Conservation (phyloP, 2,888 invertebrate genomes). For the Dicyrtomina minuta region DNA sequence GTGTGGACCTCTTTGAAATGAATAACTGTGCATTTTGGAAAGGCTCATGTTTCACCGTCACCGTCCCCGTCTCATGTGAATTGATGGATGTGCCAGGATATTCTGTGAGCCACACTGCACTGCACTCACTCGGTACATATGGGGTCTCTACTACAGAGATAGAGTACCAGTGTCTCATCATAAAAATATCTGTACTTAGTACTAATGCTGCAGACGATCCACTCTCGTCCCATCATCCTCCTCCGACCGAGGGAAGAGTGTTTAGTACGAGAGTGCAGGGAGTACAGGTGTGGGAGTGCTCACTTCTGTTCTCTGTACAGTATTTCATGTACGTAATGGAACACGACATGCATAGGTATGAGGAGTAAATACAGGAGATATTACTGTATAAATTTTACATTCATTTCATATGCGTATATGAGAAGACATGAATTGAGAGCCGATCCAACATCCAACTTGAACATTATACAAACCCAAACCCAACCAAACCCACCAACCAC, state of each 20-base stretch:
- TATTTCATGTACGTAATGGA: neutral
- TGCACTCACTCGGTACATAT: too few relatives aligned
- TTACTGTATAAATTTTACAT: too few relatives aligned
- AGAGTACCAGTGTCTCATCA: too few relatives aligned
- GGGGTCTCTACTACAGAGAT: too few relatives aligned
- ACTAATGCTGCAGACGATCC: too few relatives aligned
- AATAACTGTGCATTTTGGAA: constrained; percentile 29
- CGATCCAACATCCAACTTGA: neutral
- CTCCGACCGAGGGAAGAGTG: too few relatives aligned
- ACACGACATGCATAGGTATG: neutral
- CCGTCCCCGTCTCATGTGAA: constrained; percentile 7
- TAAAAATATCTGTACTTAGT: too few relatives aligned
- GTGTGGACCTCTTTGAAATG: neutral
- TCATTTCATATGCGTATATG: neutral
- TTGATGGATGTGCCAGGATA: constrained; percentile 23
- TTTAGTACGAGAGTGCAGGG: too few relatives aligned
- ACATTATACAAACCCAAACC: too few relatives aligned
- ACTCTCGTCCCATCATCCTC: too few relatives aligned
- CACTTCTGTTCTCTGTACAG: too few relatives aligned
- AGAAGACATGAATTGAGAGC: neutral
- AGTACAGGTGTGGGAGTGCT: constrained; percentile 22
- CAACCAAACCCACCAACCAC: too few relatives aligned
- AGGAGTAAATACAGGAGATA: neutral
- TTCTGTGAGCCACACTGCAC: neutral
- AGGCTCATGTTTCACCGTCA: constrained; percentile 1